phyloP scores from a whole-genome alignment of 2,888 invertebrate species.

The Yponomeuta plumbellus region DNA sequence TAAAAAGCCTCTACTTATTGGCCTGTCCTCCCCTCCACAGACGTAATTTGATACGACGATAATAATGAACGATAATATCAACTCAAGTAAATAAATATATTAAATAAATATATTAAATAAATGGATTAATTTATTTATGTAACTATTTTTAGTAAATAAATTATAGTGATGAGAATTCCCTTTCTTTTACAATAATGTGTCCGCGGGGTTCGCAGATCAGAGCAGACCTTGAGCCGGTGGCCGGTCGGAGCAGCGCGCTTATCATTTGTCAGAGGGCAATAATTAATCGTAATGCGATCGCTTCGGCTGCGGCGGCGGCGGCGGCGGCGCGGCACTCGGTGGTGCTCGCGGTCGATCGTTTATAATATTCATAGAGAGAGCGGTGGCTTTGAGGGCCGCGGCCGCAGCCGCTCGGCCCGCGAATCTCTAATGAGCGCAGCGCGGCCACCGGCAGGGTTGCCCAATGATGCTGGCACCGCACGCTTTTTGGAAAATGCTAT shows the following conservation, averaged over 20 bases:
- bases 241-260: neutral
- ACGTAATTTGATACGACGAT: too few species aligned
- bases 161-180: too few species aligned
- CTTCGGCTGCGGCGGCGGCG: too few species aligned
- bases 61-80: too few species aligned
- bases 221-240: neutral
- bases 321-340: neutral
- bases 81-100: too few species aligned
- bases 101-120: too few species aligned
- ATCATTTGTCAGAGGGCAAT: slow-evolving; percentile 14
- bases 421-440: slow-evolving; percentile 57
- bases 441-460: slow-evolving; percentile 9
- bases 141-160: too few species aligned
- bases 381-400: slow-evolving; percentile 24
- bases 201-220: neutral
- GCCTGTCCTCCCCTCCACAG: too few species aligned
- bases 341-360: slow-evolving; percentile 8
- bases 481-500: too few species aligned
- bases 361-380: slow-evolving; percentile 15
- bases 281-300: slow-evolving; percentile 17
- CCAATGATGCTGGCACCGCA: neutral
- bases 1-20: too few species aligned
- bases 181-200: neutral
- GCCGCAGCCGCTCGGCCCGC: slow-evolving; percentile 19
- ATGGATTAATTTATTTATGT: too few species aligned